Conservation (phyloP, 2,797 vertebrate species). For the Bufotes viridis region DNA sequence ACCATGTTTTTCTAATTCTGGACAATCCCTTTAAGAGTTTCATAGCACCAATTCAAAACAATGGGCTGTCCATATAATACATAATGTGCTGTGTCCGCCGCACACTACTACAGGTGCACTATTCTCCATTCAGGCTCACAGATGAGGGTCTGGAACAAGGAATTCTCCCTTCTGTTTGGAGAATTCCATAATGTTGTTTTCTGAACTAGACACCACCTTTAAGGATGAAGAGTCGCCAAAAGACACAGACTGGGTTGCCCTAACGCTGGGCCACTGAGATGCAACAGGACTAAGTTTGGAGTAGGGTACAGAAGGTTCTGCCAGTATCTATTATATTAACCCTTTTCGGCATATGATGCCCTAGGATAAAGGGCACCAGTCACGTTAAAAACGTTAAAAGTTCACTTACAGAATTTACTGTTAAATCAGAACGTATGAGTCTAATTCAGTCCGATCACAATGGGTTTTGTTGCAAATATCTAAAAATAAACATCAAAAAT, state of each 20-base stretch:
- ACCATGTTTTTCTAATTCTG: no score
- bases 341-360: background rate
- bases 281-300: no score
- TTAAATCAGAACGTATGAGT: background rate
- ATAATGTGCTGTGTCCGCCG: no score
- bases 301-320: background rate
- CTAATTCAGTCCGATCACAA: background rate
- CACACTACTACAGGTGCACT: no score
- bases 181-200: background rate
- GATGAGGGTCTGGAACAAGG: background rate
- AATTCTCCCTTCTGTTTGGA: background rate
- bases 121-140: background rate
- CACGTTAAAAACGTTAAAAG: background rate
- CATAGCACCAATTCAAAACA: background rate
- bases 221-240: background rate
- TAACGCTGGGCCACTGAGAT: background rate
- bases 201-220: background rate
- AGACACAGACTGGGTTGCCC: background rate
- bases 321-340: background rate
- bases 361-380: background rate
- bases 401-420: background rate
- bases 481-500: background rate
- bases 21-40: background rate
- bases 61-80: background rate
- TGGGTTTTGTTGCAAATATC: background rate